A percentile compares a stretch with the other conserved stretches of the same genome.
These are phyloP conservation scores for Rhineura floridana DNA, from an alignment of 2,113 vertebrate species.

Conservation along the genomic window DNA sequence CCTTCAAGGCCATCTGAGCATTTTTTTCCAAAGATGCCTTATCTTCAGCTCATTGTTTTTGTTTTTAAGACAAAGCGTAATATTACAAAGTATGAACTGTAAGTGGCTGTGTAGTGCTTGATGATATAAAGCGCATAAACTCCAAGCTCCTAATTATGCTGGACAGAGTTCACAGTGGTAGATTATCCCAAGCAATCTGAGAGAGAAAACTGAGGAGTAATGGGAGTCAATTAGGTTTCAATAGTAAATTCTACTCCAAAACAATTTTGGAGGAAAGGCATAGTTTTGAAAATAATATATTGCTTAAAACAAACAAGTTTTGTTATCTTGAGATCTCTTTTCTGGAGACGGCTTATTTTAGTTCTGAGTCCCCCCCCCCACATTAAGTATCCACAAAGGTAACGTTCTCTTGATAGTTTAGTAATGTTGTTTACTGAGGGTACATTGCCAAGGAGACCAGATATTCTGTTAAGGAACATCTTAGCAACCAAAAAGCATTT, in stretches of 20 bases:
- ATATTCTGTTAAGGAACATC: constrained; percentile 18
- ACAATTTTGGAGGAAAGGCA: not conserved
- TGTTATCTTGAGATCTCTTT: constrained; percentile 16
- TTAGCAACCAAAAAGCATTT: constrained; percentile 30
- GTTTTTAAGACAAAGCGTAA: not conserved
- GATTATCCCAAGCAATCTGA: not conserved
- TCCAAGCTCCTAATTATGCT: not conserved
- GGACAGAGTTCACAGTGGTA: not conserved
- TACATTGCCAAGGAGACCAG: constrained; percentile 27
- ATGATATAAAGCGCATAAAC: not conserved
- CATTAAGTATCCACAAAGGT: not conserved
- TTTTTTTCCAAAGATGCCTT: not conserved
- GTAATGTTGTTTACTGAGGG: constrained; percentile 27
- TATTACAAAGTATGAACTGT: not conserved
- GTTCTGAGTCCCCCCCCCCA: fast-evolving
- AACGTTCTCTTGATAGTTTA: constrained; percentile 1
- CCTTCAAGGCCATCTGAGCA: not conserved
- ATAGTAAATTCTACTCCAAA: not conserved
- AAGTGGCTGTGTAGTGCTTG: not conserved
- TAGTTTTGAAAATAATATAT: not conserved
- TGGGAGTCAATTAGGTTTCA: not conserved
- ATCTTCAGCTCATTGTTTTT: not conserved
- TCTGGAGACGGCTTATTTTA: constrained; percentile 13
- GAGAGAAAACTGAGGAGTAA: not conserved
- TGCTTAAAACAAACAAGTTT: not conserved